Evolutionary conservation across 2,888 invertebrate species (phyloP).

Genomic region (Ceramica pisi): DNA sequence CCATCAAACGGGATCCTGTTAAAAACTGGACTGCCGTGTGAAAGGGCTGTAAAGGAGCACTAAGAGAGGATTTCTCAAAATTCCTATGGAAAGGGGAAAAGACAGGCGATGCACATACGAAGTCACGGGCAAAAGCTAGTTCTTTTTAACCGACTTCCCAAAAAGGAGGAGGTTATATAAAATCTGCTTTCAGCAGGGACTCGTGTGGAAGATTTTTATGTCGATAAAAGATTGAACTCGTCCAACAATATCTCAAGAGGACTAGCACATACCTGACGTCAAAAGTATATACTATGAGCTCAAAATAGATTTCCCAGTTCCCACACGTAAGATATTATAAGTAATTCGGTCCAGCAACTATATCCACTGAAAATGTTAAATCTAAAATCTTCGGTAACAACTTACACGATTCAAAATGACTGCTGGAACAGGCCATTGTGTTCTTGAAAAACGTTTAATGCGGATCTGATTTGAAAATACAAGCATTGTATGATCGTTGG

Average conservation of each 20-base stretch:
- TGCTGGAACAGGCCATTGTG: conserved; percentile 9
- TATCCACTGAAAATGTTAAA: not conserved
- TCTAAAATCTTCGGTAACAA: not conserved
- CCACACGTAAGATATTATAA: not conserved
- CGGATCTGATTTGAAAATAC: conserved; percentile 32
- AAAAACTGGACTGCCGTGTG: no score
- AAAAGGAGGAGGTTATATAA: no score
- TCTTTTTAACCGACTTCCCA: no score
- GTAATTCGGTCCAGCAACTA: not conserved
- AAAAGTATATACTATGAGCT: not conserved
- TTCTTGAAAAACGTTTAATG: conserved; percentile 19
- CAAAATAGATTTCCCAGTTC: conserved; percentile 6
- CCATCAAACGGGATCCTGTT: no score
- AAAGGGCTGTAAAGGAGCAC: no score
- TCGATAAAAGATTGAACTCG: not conserved
- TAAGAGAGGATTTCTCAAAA: no score
- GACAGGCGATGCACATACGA: no score
- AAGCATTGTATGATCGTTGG: conserved; percentile 25
- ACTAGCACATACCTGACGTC: not conserved
- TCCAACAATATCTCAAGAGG: not conserved
- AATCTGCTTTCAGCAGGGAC: not conserved
- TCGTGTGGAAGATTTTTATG: no score
- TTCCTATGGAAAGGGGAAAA: no score
- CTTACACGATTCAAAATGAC: conserved; percentile 4
- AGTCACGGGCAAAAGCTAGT: no score